These are phyloP conservation scores for Tetragonula carbonaria DNA, from an alignment of 2,888 invertebrate genomes.

Conservation along the genomic window DNA sequence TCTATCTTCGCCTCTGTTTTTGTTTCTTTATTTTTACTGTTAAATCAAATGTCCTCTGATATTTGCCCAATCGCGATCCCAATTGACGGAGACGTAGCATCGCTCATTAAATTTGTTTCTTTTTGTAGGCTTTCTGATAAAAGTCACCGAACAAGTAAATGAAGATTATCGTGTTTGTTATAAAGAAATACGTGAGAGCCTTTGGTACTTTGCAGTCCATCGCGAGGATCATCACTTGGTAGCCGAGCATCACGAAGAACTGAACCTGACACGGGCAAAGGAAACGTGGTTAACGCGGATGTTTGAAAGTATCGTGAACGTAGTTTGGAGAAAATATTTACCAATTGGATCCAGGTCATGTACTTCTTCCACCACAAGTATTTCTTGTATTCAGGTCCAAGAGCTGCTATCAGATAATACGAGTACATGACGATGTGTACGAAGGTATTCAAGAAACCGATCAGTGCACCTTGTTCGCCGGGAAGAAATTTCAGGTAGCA, in stretches of 20 bases:
- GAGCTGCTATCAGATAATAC: constrained; percentile 91
- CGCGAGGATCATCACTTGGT: constrained; percentile 86
- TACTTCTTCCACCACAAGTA: constrained; percentile 95
- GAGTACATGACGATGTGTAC: constrained; percentile 94
- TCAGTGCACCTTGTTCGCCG: constrained; percentile 89
- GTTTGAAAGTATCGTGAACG: neutral
- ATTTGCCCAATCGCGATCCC: neutral
- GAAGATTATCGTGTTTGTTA: constrained; percentile 85
- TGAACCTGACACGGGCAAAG: constrained; percentile 85
- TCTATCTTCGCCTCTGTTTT: neutral
- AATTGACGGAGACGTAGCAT: too few relatives aligned
- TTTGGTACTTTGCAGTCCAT: constrained; percentile 86
- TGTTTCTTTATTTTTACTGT: neutral
- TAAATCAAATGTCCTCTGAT: neutral
- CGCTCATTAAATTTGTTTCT: constrained; percentile 74
- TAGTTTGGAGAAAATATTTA: constrained; percentile 78
- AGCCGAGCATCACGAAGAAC: constrained; percentile 88
- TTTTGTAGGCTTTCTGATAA: constrained; percentile 86
- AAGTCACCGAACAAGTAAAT: constrained; percentile 87
- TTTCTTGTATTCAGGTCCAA: constrained; percentile 90
- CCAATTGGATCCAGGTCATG: constrained; percentile 92
- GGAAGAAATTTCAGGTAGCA: constrained; percentile 85
- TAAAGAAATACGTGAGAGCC: constrained; percentile 86
- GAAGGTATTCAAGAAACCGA: constrained; percentile 90
- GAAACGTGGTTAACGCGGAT: constrained; percentile 46